Evolutionary conservation across 2,113 vertebrate genomes (phyloP).

Genomic region (Grammomys surdaster): DNA sequence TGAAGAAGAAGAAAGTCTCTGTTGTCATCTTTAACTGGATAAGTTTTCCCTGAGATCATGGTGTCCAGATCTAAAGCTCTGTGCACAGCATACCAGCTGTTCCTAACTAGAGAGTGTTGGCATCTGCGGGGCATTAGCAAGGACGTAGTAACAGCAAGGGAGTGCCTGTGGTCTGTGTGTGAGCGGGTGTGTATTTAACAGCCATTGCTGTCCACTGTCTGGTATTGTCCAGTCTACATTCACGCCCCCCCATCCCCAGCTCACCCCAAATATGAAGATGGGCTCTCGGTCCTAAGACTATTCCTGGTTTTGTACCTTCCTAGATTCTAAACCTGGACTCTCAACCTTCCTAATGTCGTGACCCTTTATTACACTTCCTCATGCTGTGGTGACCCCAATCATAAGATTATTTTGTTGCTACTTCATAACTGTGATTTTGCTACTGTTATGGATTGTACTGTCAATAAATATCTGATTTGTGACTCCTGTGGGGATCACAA

Average conservation of each 20-base stretch:
- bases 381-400: background rate
- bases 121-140: background rate
- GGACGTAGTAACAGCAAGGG: background rate
- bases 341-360: background rate
- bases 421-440: background rate
- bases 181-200: background rate
- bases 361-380: background rate
- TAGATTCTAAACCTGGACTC: background rate
- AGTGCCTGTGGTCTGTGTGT: background rate
- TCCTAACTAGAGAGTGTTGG: background rate
- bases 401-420: background rate
- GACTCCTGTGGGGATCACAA: background rate
- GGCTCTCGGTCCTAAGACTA: background rate
- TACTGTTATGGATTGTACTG: background rate
- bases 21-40: conserved; percentile 18
- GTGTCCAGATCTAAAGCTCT: conserved; percentile 62
- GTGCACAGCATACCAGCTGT: conserved; percentile 37
- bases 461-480: background rate
- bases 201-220: background rate
- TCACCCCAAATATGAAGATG: background rate
- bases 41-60: background rate
- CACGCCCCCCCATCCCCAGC: background rate
- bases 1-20: background rate
- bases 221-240: background rate
- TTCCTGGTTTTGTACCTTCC: background rate